These are phyloP conservation scores for Ctenicera cuprea DNA, from an alignment of 2,888 invertebrate species.

Conservation along the genomic window DNA sequence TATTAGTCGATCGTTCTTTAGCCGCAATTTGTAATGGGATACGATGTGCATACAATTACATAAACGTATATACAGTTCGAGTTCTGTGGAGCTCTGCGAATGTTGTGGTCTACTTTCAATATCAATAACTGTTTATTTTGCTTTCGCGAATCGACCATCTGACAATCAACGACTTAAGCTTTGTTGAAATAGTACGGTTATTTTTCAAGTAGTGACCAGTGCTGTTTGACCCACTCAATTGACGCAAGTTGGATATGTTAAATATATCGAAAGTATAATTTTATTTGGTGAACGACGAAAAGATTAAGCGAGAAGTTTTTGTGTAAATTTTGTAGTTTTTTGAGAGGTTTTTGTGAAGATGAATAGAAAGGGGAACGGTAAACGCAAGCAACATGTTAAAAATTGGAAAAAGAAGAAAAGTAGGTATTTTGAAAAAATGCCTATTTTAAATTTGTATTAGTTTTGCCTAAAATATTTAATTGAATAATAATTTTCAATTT, in stretches of 20 bases:
- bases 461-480: too few species aligned
- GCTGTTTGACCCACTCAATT: neutral
- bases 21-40: slow-evolving; percentile 16
- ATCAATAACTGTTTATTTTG: slow-evolving; percentile 23
- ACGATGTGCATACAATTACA: slow-evolving; percentile 9
- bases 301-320: neutral
- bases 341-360: slow-evolving; percentile 15
- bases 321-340: neutral
- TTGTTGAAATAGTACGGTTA: slow-evolving; percentile 8
- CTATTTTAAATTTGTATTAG: too few species aligned
- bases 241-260: slow-evolving; percentile 4
- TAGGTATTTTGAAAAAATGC: neutral
- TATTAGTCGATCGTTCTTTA: slow-evolving; percentile 14
- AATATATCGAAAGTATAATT: neutral
- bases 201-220: neutral
- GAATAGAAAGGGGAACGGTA: slow-evolving; percentile 14
- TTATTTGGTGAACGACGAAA: too few species aligned
- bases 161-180: slow-evolving; percentile 17
- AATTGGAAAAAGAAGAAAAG: slow-evolving; percentile 22
- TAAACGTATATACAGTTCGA: neutral
- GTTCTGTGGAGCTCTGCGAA: slow-evolving; percentile 13
- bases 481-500: too few species aligned
- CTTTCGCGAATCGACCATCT: slow-evolving; percentile 19
- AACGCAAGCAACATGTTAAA: slow-evolving; percentile 9
- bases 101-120: slow-evolving; percentile 28